These are phyloP conservation scores for Drepana arcuata DNA, from an alignment of 1,140 invertebrate genomes.

Conservation along the genomic window DNA sequence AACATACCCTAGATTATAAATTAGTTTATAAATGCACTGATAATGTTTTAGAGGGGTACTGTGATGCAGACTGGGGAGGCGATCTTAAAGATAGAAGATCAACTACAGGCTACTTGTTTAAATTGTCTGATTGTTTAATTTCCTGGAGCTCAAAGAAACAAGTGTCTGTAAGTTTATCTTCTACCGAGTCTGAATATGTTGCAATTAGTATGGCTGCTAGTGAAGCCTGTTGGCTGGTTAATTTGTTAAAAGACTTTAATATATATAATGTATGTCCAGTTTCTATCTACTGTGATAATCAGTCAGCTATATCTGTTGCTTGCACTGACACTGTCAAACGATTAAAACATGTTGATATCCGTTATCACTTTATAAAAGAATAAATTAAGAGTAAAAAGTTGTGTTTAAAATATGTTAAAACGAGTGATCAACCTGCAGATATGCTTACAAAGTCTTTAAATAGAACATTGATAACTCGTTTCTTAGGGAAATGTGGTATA, in stretches of 20 bases:
- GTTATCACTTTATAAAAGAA: slow-evolving; percentile 13
- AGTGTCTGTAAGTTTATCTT: neutral
- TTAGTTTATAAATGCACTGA: slow-evolving; percentile 9
- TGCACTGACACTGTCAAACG: slow-evolving; percentile 7
- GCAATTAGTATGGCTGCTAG: slow-evolving; percentile 8
- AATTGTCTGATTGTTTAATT: slow-evolving; percentile 3
- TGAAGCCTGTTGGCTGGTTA: slow-evolving; percentile 10
- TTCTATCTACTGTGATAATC: slow-evolving; percentile 12
- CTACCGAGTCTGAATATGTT: slow-evolving; percentile 6
- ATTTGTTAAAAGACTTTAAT: slow-evolving; percentile 14
- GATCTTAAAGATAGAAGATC: slow-evolving; percentile 3
- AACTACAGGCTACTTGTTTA: slow-evolving; percentile 1
- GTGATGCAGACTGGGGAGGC: slow-evolving; percentile 4
- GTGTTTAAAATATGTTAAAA: neutral
- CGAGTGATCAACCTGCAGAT: slow-evolving; percentile 5
- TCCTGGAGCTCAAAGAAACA: slow-evolving; percentile 1
- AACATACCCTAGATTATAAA: slow-evolving; percentile 19
- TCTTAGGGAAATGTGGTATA: slow-evolving; percentile 4
- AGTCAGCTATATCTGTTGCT: slow-evolving; percentile 9
- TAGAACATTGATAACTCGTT: slow-evolving; percentile 3
- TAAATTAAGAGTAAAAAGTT: slow-evolving; percentile 7
- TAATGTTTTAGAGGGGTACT: neutral
- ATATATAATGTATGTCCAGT: slow-evolving; percentile 10
- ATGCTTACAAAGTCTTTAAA: slow-evolving; percentile 7
- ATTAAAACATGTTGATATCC: slow-evolving; percentile 15